Evolutionary conservation across 1,140 invertebrate species (phyloP), one percentile per base, ranked within the genome.

Genomic region (Stegodyphus dumicola): DNA sequence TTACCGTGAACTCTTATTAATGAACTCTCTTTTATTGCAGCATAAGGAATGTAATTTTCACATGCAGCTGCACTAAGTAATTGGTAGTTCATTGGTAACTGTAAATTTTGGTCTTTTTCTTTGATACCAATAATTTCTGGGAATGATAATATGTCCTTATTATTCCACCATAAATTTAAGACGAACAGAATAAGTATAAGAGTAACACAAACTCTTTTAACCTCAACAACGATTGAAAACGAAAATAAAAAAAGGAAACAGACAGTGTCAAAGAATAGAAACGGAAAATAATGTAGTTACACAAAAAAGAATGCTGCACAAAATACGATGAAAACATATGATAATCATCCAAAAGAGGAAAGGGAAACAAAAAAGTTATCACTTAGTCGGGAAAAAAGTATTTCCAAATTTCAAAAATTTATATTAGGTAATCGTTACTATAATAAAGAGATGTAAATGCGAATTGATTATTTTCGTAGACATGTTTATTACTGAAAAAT

Each of bases 301-400:
- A 84, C 65, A 84, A 84, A 74, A 84, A 84, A 18, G 17, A 67
- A 84, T 56, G 60, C 48, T 64, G 69, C 73, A 84, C 81, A 84
- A 84, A 84, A 84, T 64, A 53, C 33, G 79, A 84, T n/a, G 51
- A 84, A 84, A 84, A 76, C 75, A 83, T 83, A 83, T 51, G 48
- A 79, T 60, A 81, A 76, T 53, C 17, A 67, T 56, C 52, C 71
- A 76, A 84, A 84, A 75, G 18, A 74, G 52, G 64, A 75, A 17
- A 65, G 18, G 77, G 53, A 74, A 48, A 56, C 67, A 74, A 83
- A 80, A 83, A 75, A 66, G 65, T 33, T 71, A 83, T 54, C 79
- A 74, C 67, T 76, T 48, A 56, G 54, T 53, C 64, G 74, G 64
- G 52, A 74, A 74, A 84, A 84, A 76, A 69, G 18, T 84, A 7